Conservation (phyloP, 2,888 invertebrate species). For the Eristalinus sepulchralis region DNA sequence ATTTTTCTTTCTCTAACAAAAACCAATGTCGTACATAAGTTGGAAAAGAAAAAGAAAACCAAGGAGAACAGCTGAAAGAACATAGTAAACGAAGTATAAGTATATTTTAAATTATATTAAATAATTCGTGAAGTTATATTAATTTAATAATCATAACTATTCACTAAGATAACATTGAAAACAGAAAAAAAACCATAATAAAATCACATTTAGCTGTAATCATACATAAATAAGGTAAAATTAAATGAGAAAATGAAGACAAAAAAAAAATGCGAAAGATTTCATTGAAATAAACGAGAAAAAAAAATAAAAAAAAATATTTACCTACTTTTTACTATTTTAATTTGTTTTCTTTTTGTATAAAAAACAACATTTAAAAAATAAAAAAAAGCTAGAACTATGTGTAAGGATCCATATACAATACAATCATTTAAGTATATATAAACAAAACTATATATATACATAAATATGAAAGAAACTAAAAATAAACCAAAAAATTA, state of each 20-base stretch:
- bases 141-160: slow-evolving; percentile 65
- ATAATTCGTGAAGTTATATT: slow-evolving; percentile 69
- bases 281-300: slow-evolving; percentile 41
- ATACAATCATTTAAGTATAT: slow-evolving; percentile 71
- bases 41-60: slow-evolving; percentile 59
- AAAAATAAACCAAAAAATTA: slow-evolving; percentile 65
- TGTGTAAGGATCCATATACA: slow-evolving; percentile 67
- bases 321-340: slow-evolving; percentile 64
- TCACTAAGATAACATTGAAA: slow-evolving; percentile 60
- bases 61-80: slow-evolving; percentile 69
- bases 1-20: not conserved
- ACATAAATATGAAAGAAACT: slow-evolving; percentile 37
- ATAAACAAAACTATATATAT: slow-evolving; percentile 61
- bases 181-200: slow-evolving; percentile 58
- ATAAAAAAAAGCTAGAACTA: slow-evolving; percentile 57
- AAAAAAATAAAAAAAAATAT: slow-evolving; percentile 68
- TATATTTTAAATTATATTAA: slow-evolving; percentile 64
- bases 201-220: slow-evolving; percentile 70
- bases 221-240: slow-evolving; percentile 72
- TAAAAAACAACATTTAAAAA: slow-evolving; percentile 58
- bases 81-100: slow-evolving; percentile 63
- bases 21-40: not conserved
- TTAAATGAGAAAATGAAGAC: slow-evolving; percentile 71
- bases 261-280: slow-evolving; percentile 51
- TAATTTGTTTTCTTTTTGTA: slow-evolving; percentile 70